Percentiles rank a stretch among this genome's conserved stretches.
Evolutionary conservation across 2,888 invertebrate species (phyloP).

Genomic region (Margaritifera margaritifera): DNA sequence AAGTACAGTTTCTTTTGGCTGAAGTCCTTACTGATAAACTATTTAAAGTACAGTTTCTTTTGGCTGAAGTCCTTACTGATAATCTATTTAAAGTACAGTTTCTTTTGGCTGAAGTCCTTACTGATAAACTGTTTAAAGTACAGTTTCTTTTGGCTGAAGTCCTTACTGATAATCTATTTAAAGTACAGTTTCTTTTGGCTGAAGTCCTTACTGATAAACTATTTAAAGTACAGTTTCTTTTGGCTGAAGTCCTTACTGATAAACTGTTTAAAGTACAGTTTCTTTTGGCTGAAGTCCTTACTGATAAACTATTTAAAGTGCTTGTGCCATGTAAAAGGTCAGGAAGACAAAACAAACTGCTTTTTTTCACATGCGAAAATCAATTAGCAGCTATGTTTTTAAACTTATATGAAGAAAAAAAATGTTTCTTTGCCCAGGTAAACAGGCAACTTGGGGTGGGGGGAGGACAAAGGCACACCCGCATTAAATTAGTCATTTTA

Average conservation of each 20-base stretch:
- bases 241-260: neutral
- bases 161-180: neutral
- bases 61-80: neutral
- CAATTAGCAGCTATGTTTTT: too few species aligned
- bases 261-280: neutral
- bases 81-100: neutral
- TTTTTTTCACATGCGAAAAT: too few species aligned
- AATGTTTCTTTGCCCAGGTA: too few species aligned
- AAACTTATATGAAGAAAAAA: too few species aligned
- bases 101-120: neutral
- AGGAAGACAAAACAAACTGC: too few species aligned
- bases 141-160: neutral
- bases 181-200: neutral
- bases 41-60: neutral
- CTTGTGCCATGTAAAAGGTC: too few species aligned
- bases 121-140: neutral
- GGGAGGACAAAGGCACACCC: too few species aligned
- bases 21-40: neutral
- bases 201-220: neutral
- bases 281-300: neutral
- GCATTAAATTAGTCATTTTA: too few species aligned
- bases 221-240: neutral
- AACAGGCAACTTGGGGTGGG: too few species aligned
- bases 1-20: neutral
- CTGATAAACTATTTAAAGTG: neutral